Evolutionary conservation across 2,797 vertebrate species (phyloP), one percentile per base, ranked within the genome.

Genomic region (Acridotheres tristis): DNA sequence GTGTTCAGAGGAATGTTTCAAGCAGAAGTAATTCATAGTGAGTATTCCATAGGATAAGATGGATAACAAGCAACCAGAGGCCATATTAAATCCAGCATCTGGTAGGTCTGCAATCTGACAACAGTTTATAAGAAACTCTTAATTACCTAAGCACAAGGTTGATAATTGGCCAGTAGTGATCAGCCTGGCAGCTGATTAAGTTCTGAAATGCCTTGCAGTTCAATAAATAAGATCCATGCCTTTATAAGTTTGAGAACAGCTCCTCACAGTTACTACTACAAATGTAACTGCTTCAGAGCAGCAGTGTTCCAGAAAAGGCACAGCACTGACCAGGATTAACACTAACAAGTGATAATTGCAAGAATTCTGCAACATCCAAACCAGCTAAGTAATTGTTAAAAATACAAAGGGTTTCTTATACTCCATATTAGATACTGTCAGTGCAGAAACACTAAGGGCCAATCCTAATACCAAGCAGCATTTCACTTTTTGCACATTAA

Each of bases 391-490:
- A 62, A 45, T 34, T 48, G 20, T 63, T 48, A 59, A 96, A 93
- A 95, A 58, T 13, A 88, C 29, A 69, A 32, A 45, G 66, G 22
- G 4, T 82, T 85, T 71, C 26, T 47, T 68, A 30, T 32, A 47
- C 13, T 83, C 80, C 23, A 18, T 38, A 54, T 6, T 36, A 73
- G n/a, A 59, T 42, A 34, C 34, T 86, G 76, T 57, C 73, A 84
- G 55, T 58, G 72, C 40, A 59, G 85, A 91, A 92, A 94, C 81
- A 92, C 92, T 88, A 91, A 66, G 88, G 81, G 67, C 78, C 93
- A 94, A 88, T 84, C 93, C 88, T 82, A 73, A 78, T 23, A 94
- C 29, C 74, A 87, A 94, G 72, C 65, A 96, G 63, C 43, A 32
- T 54, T 94, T 85, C 30, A 89, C 38, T 65, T 94, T 55, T 48